Conservation (phyloP, 2,797 vertebrate species). For the Mionectes olivaceus region DNA sequence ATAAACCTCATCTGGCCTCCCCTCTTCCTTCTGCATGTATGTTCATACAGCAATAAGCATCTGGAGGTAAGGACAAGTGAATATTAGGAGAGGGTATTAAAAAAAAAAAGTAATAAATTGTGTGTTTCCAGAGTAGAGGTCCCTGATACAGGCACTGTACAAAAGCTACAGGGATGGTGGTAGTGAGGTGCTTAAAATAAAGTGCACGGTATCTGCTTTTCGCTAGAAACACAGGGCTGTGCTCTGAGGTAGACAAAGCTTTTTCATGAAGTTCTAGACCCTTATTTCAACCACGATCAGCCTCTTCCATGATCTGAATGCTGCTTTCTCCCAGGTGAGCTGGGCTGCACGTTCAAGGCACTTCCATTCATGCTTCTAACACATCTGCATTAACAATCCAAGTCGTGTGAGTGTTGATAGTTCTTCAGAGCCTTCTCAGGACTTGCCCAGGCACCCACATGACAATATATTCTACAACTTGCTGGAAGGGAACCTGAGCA, state of each 20-base stretch:
- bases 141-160: neutral
- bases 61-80: neutral
- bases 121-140: neutral
- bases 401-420: neutral
- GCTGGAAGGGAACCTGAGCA: neutral
- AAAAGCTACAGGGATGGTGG: neutral
- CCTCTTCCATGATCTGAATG: neutral
- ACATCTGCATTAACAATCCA: neutral
- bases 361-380: neutral
- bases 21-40: neutral
- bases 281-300: neutral
- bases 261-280: neutral
- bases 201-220: neutral
- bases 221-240: neutral
- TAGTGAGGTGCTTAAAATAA: neutral
- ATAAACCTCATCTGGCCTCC: neutral
- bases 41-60: neutral
- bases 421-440: neutral
- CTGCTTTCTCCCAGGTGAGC: neutral
- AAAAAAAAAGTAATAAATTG: neutral
- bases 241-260: neutral
- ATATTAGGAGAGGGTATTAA: neutral
- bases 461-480: neutral
- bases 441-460: neutral
- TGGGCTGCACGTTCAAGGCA: neutral